Percentiles rank a stretch among this genome's conserved stretches.
Evolutionary conservation across 2,797 vertebrate species (phyloP).

Genomic region (Fistularia commersonii): DNA sequence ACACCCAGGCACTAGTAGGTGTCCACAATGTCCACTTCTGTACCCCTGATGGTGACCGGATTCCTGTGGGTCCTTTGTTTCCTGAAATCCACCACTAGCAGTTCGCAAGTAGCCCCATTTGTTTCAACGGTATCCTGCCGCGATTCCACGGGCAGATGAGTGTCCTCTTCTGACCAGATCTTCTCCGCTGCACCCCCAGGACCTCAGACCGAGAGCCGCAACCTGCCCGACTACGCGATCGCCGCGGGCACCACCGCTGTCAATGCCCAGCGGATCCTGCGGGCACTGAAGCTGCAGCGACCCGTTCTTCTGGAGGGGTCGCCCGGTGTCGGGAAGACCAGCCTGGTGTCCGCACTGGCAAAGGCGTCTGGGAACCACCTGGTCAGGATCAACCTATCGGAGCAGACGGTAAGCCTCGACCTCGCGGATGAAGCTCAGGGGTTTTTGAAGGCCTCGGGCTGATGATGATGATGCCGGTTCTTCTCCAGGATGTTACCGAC

Average conservation of each 20-base stretch:
- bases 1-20: too few species aligned
- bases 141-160: background rate
- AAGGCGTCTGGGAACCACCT: conserved; percentile 91
- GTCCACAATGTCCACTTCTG: too few species aligned
- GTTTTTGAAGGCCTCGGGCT: background rate
- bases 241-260: conserved; percentile 89
- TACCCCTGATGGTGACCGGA: too few species aligned
- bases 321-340: conserved; percentile 96
- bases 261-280: conserved; percentile 88
- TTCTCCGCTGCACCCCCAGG: conserved; percentile 62
- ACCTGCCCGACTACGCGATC: conserved; percentile 83
- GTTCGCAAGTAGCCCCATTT: too few species aligned
- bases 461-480: background rate
- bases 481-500: conserved; percentile 90
- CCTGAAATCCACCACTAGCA: too few species aligned
- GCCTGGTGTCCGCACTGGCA: conserved; percentile 89
- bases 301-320: conserved; percentile 94
- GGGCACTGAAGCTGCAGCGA: conserved; percentile 89
- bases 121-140: background rate
- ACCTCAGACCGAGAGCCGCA: conserved; percentile 69
- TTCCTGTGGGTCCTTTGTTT: too few species aligned
- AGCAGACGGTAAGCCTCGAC: conserved; percentile 84
- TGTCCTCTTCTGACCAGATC: background rate
- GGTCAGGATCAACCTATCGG: conserved; percentile 95
- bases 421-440: background rate